Evolutionary conservation across 1,140 invertebrate genomes (phyloP).

Genomic region (Metaphire vulgaris): DNA sequence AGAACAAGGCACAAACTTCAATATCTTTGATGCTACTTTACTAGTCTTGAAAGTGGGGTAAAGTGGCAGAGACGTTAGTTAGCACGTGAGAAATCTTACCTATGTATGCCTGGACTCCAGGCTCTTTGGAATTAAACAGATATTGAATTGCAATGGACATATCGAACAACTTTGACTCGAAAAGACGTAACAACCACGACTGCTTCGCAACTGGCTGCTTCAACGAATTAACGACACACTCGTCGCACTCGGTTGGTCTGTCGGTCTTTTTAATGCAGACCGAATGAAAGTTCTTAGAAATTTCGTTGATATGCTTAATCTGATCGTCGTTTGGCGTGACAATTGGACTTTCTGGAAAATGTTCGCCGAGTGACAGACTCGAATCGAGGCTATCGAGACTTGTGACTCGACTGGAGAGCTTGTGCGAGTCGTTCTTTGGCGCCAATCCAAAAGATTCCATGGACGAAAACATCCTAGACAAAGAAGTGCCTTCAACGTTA

Average conservation of each 20-base stretch:
- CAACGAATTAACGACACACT: too few relatives aligned
- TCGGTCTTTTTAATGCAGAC: neutral
- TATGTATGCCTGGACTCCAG: conserved; percentile 89
- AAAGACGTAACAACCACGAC: conserved; percentile 75
- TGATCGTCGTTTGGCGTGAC: too few relatives aligned
- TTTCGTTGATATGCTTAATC: too few relatives aligned
- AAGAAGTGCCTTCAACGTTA: neutral
- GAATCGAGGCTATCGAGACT: neutral
- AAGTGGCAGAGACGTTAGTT: too few relatives aligned
- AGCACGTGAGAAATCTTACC: too few relatives aligned
- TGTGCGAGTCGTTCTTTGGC: neutral
- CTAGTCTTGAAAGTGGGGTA: too few relatives aligned
- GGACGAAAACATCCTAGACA: neutral
- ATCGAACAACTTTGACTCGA: conserved; percentile 93
- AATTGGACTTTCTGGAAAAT: neutral
- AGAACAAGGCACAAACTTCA: too few relatives aligned
- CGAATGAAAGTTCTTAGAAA: too few relatives aligned
- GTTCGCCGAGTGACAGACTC: neutral
- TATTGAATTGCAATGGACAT: conserved; percentile 96
- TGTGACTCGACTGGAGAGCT: neutral
- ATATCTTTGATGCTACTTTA: too few relatives aligned
- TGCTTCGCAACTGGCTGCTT: too few relatives aligned
- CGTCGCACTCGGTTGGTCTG: neutral
- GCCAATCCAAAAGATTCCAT: neutral
- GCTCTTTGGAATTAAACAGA: conserved; percentile 93